Conservation (phyloP, 23 tunicate genomes). For the Trididemnum clinides region DNA sequence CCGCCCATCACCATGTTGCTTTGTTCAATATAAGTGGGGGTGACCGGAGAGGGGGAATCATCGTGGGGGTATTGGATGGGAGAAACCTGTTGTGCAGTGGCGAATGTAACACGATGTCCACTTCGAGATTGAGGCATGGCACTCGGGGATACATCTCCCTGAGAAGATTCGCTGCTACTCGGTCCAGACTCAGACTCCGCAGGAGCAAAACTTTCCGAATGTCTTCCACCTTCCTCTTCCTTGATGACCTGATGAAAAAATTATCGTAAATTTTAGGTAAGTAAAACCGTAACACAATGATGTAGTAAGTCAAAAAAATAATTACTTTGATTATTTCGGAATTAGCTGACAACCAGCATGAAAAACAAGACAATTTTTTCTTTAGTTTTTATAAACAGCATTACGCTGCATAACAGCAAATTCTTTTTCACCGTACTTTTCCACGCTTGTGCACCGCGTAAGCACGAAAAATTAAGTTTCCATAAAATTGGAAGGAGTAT, state of each 20-base stretch:
- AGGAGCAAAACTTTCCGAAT: neutral
- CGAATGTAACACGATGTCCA: slow-evolving; percentile 65
- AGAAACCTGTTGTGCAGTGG: slow-evolving; percentile 57
- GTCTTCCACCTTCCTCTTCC: slow-evolving; percentile 51
- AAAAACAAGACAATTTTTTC: too few relatives aligned
- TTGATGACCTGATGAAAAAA: slow-evolving; percentile 61
- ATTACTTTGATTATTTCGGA: too few relatives aligned
- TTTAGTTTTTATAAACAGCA: too few relatives aligned
- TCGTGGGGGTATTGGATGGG: slow-evolving; percentile 46
- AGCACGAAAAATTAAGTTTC: too few relatives aligned
- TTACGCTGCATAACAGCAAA: too few relatives aligned
- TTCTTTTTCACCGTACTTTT: too few relatives aligned
- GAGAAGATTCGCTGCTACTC: slow-evolving; percentile 43
- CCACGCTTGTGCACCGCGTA: too few relatives aligned
- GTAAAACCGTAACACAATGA: too few relatives aligned
- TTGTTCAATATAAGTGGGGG: slow-evolving; percentile 1
- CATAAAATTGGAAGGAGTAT: too few relatives aligned
- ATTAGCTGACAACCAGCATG: too few relatives aligned
- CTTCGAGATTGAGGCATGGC: slow-evolving; percentile 32
- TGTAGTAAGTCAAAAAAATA: too few relatives aligned
- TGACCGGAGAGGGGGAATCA: slow-evolving; percentile 54
- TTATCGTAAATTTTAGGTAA: too few relatives aligned
- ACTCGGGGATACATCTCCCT: slow-evolving; percentile 45
- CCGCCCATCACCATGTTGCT: slow-evolving; percentile 29
- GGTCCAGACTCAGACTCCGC: slow-evolving; percentile 43